Evolutionary conservation across 1,140 invertebrate genomes (phyloP), one percentile per base, ranked within the genome.

Genomic region (Phortica variegata): DNA sequence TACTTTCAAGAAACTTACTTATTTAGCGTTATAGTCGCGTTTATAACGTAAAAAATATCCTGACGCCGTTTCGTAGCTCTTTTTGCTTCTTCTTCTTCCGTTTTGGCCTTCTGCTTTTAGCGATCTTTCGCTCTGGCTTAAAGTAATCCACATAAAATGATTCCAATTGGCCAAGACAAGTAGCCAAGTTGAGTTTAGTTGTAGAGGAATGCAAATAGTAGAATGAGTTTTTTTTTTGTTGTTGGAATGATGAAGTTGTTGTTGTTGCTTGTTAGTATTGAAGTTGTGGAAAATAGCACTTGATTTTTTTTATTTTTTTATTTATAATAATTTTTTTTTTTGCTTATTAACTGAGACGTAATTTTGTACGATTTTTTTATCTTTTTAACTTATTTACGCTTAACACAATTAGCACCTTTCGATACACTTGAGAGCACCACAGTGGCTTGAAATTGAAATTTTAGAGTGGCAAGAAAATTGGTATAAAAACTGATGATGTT

Each of bases 21-120:
- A 61, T 61, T 65, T 66, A 65, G 47, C 62, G 61, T 65, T 65
- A 65, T 65, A 57, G 37, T 48, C 53, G 34, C 34, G 31, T 51
- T 47, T 59, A 66, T 65, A 66, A 61, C 61, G 58, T 65, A 66
- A 61, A 66, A 65, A 66, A 65, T 65, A 66, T 59, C 60, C 61
- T 51, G 54, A 58, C 47, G 41, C 46, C 10, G 10, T 39, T 6
- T 12, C 26, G 12, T 7, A 29, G 12, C 26, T 7, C 12, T 42
- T 34, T 16, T 26, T 6, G 33, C 42, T 45, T 48, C 23, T 43
- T 43, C 34, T 45, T 29, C 32, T 45, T 41, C 43, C 31, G 46
- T 61, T 26, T 26, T 26, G 5, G 5, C 10, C 23, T 26, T 26
- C 10, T 26, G 5, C 10, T 26, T 26, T 26, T 26, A 26, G n/a